Percentiles rank a stretch among this genome's conserved stretches.
Evolutionary conservation across 2,113 vertebrate species (phyloP).

Genomic region (Narcine bancroftii): DNA sequence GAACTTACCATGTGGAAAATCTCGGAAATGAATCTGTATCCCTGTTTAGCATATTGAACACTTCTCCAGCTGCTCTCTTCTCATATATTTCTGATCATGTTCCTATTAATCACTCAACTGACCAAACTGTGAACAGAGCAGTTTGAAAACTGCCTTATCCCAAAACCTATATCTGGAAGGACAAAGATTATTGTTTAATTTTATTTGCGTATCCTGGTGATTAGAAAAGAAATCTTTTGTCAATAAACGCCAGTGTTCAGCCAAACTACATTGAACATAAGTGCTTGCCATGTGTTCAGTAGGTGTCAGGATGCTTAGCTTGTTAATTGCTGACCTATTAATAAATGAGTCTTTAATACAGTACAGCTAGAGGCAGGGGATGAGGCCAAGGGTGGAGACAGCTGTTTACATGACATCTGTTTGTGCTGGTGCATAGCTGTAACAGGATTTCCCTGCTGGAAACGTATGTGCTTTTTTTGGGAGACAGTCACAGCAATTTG

Average conservation of each 20-base stretch:
- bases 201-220: slow-evolving; percentile 22
- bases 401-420: slow-evolving; percentile 49
- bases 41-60: slow-evolving; percentile 18
- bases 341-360: slow-evolving; percentile 37
- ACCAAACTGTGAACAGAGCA: neutral
- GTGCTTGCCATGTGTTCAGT: slow-evolving; percentile 27
- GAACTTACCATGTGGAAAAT: slow-evolving; percentile 21
- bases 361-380: slow-evolving; percentile 39
- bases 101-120: slow-evolving; percentile 29
- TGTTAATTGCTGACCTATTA: slow-evolving; percentile 38
- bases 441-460: slow-evolving; percentile 56
- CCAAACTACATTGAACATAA: slow-evolving; percentile 31
- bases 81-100: slow-evolving; percentile 27
- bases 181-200: slow-evolving; percentile 17
- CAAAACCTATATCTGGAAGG: slow-evolving; percentile 6
- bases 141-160: neutral
- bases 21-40: slow-evolving; percentile 23
- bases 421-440: slow-evolving; percentile 45
- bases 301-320: slow-evolving; percentile 36
- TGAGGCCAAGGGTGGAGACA: slow-evolving; percentile 18
- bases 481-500: slow-evolving; percentile 48
- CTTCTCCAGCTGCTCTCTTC: slow-evolving; percentile 6
- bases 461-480: slow-evolving; percentile 54
- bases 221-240: slow-evolving; percentile 31
- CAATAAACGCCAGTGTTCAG: slow-evolving; percentile 13